Base-by-base conservation (phyloP, 2,888 invertebrate genomes). In the Thumatha senex region DNA sequence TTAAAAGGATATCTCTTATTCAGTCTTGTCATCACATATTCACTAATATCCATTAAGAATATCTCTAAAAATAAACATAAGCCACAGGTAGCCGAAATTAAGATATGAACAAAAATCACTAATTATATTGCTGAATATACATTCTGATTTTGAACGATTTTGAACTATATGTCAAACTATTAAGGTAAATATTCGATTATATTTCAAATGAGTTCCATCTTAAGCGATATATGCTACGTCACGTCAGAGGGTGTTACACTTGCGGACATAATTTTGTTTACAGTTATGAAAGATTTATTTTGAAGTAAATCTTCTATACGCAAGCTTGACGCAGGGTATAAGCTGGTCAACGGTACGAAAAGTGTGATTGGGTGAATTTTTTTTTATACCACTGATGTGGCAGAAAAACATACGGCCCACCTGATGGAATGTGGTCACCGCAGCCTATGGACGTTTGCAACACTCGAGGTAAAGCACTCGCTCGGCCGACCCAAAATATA, bases 11-110 rank as follows among this genome's bases (percentile, higher is more conserved):
- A 39, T 13, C 15, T 49, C 39, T 31, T 18, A 35, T 48, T 36
- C 31, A 8, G 40, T 36, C 48, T 34, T 71, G 69, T 70, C 72
- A 67, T 58, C 56, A 54, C 44, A 48, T 62, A 60, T 53, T 56
- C 61, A 52, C 48, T 60, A 64, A 61, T 58, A 63, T 61, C 70
- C 69, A 72, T 74, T 67, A 74, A 55, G 46, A 54, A 51, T 58
- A 49, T 51, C 56, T 55, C 60, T 58, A 66, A 65, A 70, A 68
- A 64, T 69, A 65, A 58, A 52, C 53, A 55, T 56, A 51, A 11
- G 31, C 45, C 53, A 56, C 78, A 79, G 82, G 82, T 82, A 82
- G 82, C 82, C 29, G 43, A 56, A 63, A 73, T 70, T 65, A 74
- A 71, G 67, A 75, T 71, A 59, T 71, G 57, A 67, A 64, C 65